Percentiles rank a stretch among this genome's conserved stretches.
These are phyloP conservation scores for Temnothorax rugatulus DNA, from an alignment of 2,888 invertebrate species.

Conservation along the genomic window DNA sequence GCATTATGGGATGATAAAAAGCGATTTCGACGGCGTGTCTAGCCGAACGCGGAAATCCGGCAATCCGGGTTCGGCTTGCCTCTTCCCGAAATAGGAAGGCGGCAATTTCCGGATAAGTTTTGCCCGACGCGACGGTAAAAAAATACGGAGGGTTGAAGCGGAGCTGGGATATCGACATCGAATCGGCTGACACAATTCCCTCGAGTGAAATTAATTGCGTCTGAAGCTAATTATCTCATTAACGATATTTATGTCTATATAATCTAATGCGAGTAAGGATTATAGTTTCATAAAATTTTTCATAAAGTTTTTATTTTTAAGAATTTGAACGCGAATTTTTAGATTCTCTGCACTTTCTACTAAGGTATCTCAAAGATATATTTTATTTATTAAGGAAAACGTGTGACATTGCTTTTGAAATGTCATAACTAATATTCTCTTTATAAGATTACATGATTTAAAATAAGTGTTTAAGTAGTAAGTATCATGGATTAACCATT, in stretches of 20 bases:
- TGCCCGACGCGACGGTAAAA: background rate
- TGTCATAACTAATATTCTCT: background rate
- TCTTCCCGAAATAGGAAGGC: constrained; percentile 20
- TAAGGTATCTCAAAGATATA: background rate
- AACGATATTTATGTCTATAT: constrained; percentile 7
- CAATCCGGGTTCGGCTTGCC: constrained; percentile 12
- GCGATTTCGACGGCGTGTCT: constrained; percentile 9
- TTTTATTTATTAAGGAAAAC: background rate
- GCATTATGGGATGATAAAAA: constrained; percentile 30
- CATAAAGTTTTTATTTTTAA: constrained; percentile 1
- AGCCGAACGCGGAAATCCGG: constrained; percentile 24
- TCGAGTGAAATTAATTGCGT: constrained; percentile 13
- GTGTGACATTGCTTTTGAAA: background rate
- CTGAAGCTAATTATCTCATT: constrained; percentile 9
- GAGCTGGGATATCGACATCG: background rate
- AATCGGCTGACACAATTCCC: background rate
- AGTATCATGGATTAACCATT: constrained; percentile 1
- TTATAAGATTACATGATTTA: background rate
- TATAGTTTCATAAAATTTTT: background rate
- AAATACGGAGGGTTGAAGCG: background rate
- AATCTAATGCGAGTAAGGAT: background rate
- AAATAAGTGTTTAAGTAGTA: background rate
- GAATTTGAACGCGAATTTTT: background rate
- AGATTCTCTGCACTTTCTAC: background rate
- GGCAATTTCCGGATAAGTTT: constrained; percentile 40